Evolutionary conservation across 2,888 invertebrate genomes (phyloP).

Genomic region (Candidula unifasciata): DNA sequence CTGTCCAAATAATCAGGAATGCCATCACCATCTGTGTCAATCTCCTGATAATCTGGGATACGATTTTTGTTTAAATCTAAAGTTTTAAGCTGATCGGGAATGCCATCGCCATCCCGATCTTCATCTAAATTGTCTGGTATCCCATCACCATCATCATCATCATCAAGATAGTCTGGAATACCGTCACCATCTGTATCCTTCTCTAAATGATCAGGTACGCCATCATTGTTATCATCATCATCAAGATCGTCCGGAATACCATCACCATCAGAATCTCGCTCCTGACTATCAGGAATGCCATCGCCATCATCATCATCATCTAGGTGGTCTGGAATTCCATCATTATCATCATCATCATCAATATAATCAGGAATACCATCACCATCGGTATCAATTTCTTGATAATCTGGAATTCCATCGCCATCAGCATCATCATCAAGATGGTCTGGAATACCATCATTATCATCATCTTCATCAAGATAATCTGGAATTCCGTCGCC

Average conservation of each 20-base stretch:
- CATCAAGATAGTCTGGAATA: constrained; percentile 60
- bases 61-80: constrained; percentile 69
- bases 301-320: constrained; percentile 64
- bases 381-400: constrained; percentile 61
- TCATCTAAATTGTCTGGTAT: constrained; percentile 65
- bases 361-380: constrained; percentile 74
- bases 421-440: constrained; percentile 68
- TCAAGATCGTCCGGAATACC: constrained; percentile 65
- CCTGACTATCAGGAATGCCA: constrained; percentile 65
- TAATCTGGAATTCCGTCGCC: constrained; percentile 75
- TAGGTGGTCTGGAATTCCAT: constrained; percentile 68
- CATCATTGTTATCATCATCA: constrained; percentile 62
- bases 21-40: constrained; percentile 61
- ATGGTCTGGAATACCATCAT: constrained; percentile 71
- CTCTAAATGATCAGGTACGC: constrained; percentile 66
- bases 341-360: constrained; percentile 69
- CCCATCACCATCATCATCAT: constrained; percentile 64
- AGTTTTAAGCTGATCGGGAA: constrained; percentile 63
- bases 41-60: constrained; percentile 67
- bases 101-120: constrained; percentile 62
- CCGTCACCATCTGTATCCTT: constrained; percentile 57
- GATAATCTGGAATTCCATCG: constrained; percentile 68
- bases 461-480: constrained; percentile 69
- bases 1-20: constrained; percentile 65
- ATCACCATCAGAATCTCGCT: constrained; percentile 63